Evolutionary conservation across 1,140 invertebrate genomes (phyloP).

Genomic region (Scylla paramamosain): DNA sequence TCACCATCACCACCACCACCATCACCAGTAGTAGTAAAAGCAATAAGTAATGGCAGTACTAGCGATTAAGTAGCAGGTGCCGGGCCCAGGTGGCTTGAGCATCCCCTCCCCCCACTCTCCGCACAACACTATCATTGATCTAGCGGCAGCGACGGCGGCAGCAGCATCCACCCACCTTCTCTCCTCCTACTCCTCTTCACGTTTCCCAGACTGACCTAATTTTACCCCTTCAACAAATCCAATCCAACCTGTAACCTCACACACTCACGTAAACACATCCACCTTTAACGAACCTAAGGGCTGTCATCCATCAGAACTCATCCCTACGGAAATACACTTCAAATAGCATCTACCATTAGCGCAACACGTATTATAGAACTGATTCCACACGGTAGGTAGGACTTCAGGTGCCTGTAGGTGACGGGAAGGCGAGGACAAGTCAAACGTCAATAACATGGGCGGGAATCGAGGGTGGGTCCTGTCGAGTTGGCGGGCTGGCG

Average conservation of each 20-base stretch:
- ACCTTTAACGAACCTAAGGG: too few relatives aligned
- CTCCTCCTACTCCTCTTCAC: neutral
- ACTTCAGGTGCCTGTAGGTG: neutral
- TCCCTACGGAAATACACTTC: too few relatives aligned
- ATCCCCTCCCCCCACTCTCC: neutral
- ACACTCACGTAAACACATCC: neutral
- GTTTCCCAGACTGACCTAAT: neutral
- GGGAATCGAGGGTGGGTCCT: neutral
- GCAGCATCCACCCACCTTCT: constrained; percentile 6
- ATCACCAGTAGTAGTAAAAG: too few relatives aligned
- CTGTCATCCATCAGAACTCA: neutral
- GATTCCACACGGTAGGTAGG: neutral
- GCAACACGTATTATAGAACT: too few relatives aligned
- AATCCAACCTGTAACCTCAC: neutral
- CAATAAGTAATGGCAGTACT: too few relatives aligned
- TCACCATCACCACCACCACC: too few relatives aligned
- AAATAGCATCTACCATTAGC: too few relatives aligned
- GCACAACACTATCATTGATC: constrained; percentile 10
- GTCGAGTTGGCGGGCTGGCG: neutral
- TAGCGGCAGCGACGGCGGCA: neutral
- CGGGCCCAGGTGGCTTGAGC: neutral
- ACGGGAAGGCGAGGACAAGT: neutral
- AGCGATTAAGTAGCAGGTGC: neutral
- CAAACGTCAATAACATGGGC: neutral
- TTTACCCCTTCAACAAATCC: neutral